Conservation (phyloP, 2,888 invertebrate species). For the Tinea semifulvella region DNA sequence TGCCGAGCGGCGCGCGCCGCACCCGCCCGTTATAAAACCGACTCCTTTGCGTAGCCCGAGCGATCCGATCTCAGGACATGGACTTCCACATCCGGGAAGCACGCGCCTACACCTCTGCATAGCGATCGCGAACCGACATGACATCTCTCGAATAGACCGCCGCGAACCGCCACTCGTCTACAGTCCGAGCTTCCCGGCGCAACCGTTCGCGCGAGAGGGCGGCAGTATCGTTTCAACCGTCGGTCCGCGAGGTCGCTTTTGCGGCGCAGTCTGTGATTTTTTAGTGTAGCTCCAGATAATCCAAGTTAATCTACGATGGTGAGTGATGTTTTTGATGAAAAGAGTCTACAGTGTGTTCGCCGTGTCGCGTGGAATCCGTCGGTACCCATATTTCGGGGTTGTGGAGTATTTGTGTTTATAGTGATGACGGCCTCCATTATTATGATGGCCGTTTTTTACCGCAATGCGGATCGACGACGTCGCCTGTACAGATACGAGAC, state of each 20-base stretch:
- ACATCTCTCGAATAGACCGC: neutral
- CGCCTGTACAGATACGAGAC: constrained; percentile 19
- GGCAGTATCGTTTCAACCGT: constrained; percentile 68
- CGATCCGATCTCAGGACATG: constrained; percentile 69
- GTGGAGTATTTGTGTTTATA: constrained; percentile 60
- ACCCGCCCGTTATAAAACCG: constrained; percentile 70
- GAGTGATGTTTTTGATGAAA: constrained; percentile 59
- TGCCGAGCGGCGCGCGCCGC: constrained; percentile 76
- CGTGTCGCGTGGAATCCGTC: constrained; percentile 33
- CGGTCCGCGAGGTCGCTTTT: constrained; percentile 64
- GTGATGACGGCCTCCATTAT: constrained; percentile 66
- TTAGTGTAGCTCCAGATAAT: constrained; percentile 69
- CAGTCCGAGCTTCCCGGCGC: constrained; percentile 37
- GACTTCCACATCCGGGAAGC: constrained; percentile 43
- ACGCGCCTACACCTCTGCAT: neutral
- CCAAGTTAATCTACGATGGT: constrained; percentile 69
- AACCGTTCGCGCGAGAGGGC: constrained; percentile 64
- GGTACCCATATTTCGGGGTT: constrained; percentile 52
- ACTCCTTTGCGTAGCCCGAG: constrained; percentile 69
- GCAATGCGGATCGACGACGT: constrained; percentile 57
- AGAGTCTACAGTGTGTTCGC: constrained; percentile 47
- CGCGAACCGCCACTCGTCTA: constrained; percentile 3
- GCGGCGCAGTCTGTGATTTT: constrained; percentile 67
- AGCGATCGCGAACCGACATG: neutral
- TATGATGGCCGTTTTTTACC: constrained; percentile 66